Conservation (phyloP, 2,113 vertebrate genomes). For the Collichthys lucidus region DNA sequence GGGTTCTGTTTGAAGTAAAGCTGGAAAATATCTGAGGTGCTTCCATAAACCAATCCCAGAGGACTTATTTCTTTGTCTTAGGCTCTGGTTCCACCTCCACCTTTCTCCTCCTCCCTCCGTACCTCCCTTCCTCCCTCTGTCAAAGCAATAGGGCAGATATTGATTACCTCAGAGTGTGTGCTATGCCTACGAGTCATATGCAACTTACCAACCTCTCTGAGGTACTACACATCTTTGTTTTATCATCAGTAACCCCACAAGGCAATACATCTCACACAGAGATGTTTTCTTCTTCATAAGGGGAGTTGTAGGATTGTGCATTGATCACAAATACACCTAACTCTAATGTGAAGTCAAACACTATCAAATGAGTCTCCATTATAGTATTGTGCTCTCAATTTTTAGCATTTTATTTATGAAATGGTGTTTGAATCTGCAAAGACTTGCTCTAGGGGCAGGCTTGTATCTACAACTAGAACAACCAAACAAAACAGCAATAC, state of each 20-base stretch:
- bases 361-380: background rate
- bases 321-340: constrained; percentile 10
- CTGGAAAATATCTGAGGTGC: constrained; percentile 60
- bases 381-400: background rate
- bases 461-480: background rate
- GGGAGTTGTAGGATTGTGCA: constrained; percentile 15
- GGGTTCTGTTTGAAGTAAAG: constrained; percentile 65
- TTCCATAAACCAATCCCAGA: constrained; percentile 49
- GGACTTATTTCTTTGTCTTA: constrained; percentile 52
- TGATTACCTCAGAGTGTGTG: constrained; percentile 63
- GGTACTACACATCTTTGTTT: constrained; percentile 42
- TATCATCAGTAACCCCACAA: constrained; percentile 51
- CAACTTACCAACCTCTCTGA: constrained; percentile 33
- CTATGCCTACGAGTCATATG: constrained; percentile 59
- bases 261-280: constrained; percentile 41
- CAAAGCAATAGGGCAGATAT: constrained; percentile 70
- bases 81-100: constrained; percentile 50
- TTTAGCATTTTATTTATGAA: constrained; percentile 6
- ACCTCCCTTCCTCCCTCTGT: constrained; percentile 35
- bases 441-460: background rate
- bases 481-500: constrained; percentile 4
- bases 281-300: constrained; percentile 33
- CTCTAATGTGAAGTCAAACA: constrained; percentile 18
- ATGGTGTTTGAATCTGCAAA: background rate
- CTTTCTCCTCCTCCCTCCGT: constrained; percentile 40